Conservation (phyloP, 2,888 invertebrate genomes). For the Petrolisthes cinctipes region DNA sequence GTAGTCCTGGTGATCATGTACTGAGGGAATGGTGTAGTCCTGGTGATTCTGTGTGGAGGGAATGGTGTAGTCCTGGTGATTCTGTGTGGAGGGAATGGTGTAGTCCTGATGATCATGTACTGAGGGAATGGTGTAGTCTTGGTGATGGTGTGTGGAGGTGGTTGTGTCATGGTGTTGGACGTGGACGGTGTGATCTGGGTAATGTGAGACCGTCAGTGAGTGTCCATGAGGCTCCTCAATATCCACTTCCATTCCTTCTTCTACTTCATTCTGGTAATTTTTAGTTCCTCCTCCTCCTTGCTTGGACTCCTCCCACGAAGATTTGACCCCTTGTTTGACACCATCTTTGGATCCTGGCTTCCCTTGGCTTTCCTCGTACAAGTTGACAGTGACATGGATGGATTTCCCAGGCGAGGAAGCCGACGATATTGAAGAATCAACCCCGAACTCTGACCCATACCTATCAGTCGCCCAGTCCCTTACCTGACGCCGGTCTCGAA, state of each 20-base stretch:
- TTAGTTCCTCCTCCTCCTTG: background rate
- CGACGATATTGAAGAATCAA: background rate
- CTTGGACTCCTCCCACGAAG: too few relatives aligned
- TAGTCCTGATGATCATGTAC: background rate
- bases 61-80: background rate
- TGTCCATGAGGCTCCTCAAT: background rate
- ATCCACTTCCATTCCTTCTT: background rate
- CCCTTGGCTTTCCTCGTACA: background rate
- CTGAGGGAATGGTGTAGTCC: background rate
- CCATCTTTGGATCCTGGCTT: background rate
- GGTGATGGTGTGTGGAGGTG: background rate
- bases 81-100: background rate
- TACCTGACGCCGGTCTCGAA: constrained; percentile 38
- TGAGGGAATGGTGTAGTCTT: background rate
- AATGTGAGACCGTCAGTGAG: constrained; percentile 24
- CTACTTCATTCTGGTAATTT: background rate
- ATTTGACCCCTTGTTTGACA: background rate
- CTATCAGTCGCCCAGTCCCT: background rate
- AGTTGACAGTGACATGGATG: constrained; percentile 43
- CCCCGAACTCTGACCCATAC: background rate
- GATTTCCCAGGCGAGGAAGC: background rate
- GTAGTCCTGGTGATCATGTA: background rate
- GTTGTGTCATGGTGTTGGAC: constrained; percentile 5
- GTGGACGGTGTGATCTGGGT: constrained; percentile 27
- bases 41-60: constrained; percentile 19